Evolutionary conservation across 1,140 invertebrate species (phyloP).

Genomic region (Ridgeia piscesae): DNA sequence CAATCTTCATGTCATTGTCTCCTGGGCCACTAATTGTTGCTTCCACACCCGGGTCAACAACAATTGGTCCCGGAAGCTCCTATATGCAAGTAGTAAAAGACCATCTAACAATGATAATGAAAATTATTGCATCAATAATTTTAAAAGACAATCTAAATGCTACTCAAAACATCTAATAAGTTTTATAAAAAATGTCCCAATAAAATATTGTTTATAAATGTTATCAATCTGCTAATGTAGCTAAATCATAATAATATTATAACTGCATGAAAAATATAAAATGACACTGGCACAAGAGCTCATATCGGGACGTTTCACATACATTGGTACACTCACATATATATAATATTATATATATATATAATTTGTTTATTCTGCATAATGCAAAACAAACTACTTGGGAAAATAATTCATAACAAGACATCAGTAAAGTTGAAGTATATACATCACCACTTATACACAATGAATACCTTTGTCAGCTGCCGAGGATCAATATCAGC

Average conservation of each 20-base stretch:
- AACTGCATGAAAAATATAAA: too few relatives aligned
- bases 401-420: too few relatives aligned
- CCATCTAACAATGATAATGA: background rate
- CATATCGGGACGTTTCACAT: too few relatives aligned
- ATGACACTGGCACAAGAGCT: too few relatives aligned
- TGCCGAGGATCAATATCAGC: slow-evolving; percentile 65
- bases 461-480: background rate
- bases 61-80: background rate
- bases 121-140: background rate
- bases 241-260: too few relatives aligned
- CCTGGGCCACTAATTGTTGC: slow-evolving; percentile 18
- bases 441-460: background rate
- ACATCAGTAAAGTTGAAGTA: background rate
- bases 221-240: background rate
- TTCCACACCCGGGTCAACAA: background rate
- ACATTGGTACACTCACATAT: too few relatives aligned
- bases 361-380: too few relatives aligned
- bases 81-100: background rate
- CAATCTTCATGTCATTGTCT: slow-evolving; percentile 75
- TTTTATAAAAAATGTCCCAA: too few relatives aligned
- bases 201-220: too few relatives aligned
- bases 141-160: background rate
- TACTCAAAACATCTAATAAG: too few relatives aligned
- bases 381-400: too few relatives aligned
- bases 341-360: too few relatives aligned